A percentile compares a stretch with the other conserved stretches of the same genome.
Conservation (phyloP, 1,140 invertebrate genomes). For the Cyphomyrmex costatus region DNA sequence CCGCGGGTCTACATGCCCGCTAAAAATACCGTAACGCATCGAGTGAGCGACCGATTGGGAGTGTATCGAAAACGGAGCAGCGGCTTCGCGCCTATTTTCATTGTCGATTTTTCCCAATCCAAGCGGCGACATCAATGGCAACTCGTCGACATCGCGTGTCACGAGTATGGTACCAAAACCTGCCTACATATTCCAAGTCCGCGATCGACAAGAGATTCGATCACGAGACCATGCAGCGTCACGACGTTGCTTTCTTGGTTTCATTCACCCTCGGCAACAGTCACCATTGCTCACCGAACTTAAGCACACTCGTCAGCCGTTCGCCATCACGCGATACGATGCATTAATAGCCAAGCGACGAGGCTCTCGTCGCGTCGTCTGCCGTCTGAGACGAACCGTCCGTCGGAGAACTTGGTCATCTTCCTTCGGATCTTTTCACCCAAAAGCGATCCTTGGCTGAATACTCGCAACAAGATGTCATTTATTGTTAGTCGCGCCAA, state of each 20-base stretch:
- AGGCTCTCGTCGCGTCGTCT: not conserved
- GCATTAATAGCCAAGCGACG: not conserved
- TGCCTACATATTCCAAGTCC: not conserved
- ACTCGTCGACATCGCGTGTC: not conserved
- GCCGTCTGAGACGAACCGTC: too few relatives aligned
- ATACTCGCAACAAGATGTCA: not conserved
- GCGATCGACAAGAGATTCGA: not conserved
- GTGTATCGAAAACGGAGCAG: conserved; percentile 61
- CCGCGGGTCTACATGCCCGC: conserved; percentile 69
- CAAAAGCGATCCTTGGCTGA: not conserved
- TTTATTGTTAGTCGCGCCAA: not conserved
- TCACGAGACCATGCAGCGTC: not conserved
- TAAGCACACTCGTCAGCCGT: not conserved
- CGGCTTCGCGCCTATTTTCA: not conserved
- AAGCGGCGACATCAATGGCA: not conserved
- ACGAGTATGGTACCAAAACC: not conserved
- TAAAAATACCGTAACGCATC: conserved; percentile 80
- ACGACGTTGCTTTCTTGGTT: conserved; percentile 6
- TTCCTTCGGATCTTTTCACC: conserved; percentile 5
- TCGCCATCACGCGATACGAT: not conserved
- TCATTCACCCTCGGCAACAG: conserved; percentile 24
- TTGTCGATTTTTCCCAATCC: not conserved
- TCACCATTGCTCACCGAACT: not conserved
- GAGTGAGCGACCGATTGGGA: conserved; percentile 20
- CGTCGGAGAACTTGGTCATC: not conserved